Evolutionary conservation across 2,113 vertebrate genomes (phyloP).

Genomic region (Saguinus imperator): DNA sequence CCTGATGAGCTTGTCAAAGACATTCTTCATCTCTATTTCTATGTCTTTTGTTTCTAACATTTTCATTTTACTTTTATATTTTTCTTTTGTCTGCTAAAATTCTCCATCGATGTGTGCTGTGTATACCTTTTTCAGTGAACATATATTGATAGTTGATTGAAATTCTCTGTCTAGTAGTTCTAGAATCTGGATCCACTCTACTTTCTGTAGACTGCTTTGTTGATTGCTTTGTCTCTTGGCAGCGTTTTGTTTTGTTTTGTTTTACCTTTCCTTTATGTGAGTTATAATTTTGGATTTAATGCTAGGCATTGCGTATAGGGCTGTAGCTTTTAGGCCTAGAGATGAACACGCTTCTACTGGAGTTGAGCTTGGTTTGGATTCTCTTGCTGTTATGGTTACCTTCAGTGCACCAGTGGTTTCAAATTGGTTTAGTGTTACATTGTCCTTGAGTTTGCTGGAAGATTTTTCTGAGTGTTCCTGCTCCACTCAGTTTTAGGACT

Average conservation of each 20-base stretch:
- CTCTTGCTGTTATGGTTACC: neutral
- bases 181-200: neutral
- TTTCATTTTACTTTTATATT: neutral
- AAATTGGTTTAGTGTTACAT: neutral
- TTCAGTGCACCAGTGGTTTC: neutral
- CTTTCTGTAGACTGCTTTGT: neutral
- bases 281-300: conserved; percentile 13
- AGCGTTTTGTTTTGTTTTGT: neutral
- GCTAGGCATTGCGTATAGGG: neutral
- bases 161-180: neutral
- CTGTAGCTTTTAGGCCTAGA: neutral
- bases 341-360: neutral
- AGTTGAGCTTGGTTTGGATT: neutral
- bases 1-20: neutral
- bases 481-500: neutral
- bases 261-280: neutral
- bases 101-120: neutral
- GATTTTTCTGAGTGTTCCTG: neutral
- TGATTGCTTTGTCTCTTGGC: neutral
- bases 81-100: neutral
- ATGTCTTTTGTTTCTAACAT: neutral
- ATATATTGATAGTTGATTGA: neutral
- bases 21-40: neutral
- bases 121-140: neutral
- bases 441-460: neutral